Evolutionary conservation across 2,113 vertebrate species (phyloP).

Genomic region (Alligator mississippiensis): DNA sequence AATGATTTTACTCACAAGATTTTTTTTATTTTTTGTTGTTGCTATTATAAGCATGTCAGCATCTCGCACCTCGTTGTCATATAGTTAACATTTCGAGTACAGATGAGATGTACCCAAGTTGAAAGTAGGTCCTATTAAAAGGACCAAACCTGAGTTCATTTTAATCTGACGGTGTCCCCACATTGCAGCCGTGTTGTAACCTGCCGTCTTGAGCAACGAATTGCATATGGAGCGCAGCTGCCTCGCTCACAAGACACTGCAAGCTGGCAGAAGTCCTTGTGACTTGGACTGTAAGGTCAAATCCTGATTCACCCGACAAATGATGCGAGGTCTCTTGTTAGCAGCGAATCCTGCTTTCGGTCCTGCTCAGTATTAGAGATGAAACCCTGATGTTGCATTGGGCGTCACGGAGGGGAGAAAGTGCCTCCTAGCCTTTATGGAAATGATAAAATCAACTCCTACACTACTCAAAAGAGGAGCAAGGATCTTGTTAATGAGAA

Average conservation of each 20-base stretch:
- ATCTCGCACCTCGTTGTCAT: neutral
- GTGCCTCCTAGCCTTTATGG: neutral
- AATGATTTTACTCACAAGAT: neutral
- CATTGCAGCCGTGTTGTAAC: no score
- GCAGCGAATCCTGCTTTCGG: neutral
- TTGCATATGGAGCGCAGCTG: no score
- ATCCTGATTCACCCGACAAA: neutral
- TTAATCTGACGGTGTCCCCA: neutral
- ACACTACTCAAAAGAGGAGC: neutral
- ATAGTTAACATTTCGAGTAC: neutral
- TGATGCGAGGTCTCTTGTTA: neutral
- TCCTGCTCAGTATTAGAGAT: neutral
- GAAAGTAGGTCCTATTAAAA: neutral
- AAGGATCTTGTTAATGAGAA: neutral
- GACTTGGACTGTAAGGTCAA: neutral
- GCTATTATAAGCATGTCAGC: neutral
- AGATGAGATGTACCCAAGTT: neutral
- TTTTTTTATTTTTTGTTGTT: neutral
- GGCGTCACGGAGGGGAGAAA: neutral
- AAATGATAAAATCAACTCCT: neutral
- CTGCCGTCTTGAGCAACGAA: no score
- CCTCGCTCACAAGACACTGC: no score
- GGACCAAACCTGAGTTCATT: neutral
- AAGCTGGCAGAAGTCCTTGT: neutral
- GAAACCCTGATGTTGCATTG: fast-evolving